Conservation (phyloP, 2,797 vertebrate genomes). For the Lutjanus argentimaculatus region DNA sequence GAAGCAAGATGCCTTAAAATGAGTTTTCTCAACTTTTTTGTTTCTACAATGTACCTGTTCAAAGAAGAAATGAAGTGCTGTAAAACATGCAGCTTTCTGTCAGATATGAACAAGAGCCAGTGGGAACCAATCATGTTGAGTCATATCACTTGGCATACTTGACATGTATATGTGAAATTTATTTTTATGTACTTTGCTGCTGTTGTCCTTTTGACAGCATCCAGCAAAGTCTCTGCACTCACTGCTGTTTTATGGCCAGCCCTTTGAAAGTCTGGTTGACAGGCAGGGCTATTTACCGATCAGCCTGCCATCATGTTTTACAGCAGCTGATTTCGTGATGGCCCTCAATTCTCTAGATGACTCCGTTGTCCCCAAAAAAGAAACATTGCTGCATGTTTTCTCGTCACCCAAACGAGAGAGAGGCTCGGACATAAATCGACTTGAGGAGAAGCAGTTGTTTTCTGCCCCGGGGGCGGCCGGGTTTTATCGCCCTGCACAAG, state of each 20-base stretch:
- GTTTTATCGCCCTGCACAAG: constrained; percentile 64
- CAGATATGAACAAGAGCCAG: neutral
- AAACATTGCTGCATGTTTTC: constrained; percentile 32
- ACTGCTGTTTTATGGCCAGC: constrained; percentile 43
- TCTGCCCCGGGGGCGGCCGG: constrained; percentile 36
- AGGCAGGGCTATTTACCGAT: constrained; percentile 57
- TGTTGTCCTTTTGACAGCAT: constrained; percentile 11
- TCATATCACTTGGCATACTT: neutral
- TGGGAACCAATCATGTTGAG: neutral
- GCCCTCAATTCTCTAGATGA: constrained; percentile 50
- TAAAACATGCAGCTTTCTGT: constrained; percentile 3
- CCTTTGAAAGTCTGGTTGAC: constrained; percentile 26
- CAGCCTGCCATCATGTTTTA: constrained; percentile 58
- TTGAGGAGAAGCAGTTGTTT: constrained; percentile 62
- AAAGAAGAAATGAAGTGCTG: neutral
- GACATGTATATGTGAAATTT: constrained; percentile 20
- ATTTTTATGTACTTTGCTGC: constrained; percentile 9
- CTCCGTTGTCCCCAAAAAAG: constrained; percentile 34
- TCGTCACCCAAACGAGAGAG: constrained; percentile 25
- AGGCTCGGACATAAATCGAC: constrained; percentile 55
- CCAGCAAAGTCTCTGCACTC: constrained; percentile 1
- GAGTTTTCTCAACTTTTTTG: too few species aligned
- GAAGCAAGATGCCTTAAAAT: too few species aligned
- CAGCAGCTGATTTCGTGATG: constrained; percentile 46
- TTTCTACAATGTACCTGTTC: neutral